Base-by-base conservation (phyloP, 1,140 invertebrate species). In the Papilio glaucus region DNA sequence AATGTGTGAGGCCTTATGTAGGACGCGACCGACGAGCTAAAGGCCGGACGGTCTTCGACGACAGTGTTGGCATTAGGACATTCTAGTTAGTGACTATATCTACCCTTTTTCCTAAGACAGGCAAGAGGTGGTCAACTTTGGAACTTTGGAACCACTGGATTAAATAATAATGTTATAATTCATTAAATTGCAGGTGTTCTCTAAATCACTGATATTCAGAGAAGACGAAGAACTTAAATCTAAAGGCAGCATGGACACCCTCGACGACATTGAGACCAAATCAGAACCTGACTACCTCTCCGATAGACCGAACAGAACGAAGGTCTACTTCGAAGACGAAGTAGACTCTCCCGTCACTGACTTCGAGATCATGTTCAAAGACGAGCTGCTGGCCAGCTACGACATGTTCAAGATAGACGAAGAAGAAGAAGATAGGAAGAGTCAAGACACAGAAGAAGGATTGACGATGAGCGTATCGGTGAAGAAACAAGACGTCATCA, bases 281-380 rank as follows among this genome's bases (percentile, higher is more conserved):
- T 92, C 89, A 4, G 89, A 92, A 83, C 89, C 89, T 13, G 90
- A 92, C 62, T 87, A 87, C 26, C 70, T 90, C 69, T 85, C 83
- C 1, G 88, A 90, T 57, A 88, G 84, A 78, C 91, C 89, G 4
- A 92, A 90, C 67, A 83, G 91, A 72, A 90, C 90, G 8, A 93
- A 91, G 78, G 91, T 93, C 0, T 93, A 91, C 73, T 93, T 93
- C 73, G 91, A 93, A 81, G 87, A 91, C 68, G 88, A 92, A 82
- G 85, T 92, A 0, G 85, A 91, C 33, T 89, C 87, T 1, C 91
- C 91, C 0, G 87, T 93, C 0, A 92, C 93, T n/a, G 93, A 94
- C 76, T 93, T 94, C 61, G 91, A 94, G 84, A 94, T 94, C 5
- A 94, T 94, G 93, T 94, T 94, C 75, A 93, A 94, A 83, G 93